Percentiles rank a stretch among this genome's conserved stretches.
Conservation (phyloP, 2,797 vertebrate genomes). For the Fistularia commersonii region DNA sequence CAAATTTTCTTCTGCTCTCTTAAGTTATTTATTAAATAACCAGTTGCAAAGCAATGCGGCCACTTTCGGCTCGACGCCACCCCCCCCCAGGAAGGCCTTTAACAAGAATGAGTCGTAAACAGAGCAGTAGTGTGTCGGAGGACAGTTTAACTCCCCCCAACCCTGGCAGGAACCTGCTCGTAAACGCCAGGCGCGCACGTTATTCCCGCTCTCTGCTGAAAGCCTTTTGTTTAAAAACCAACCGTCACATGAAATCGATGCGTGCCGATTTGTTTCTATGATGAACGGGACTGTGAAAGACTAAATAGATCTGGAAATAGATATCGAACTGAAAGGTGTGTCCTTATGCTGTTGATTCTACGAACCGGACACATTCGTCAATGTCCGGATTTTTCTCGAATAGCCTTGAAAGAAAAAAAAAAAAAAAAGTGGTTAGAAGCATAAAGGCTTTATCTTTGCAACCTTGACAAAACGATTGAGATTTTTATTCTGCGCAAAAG, state of each 20-base stretch:
- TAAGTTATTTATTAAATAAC: no score
- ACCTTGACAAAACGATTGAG: constrained; percentile 64
- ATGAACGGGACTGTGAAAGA: neutral
- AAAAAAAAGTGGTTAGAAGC: constrained; percentile 28
- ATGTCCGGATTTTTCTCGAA: constrained; percentile 31
- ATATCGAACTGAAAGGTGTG: no score
- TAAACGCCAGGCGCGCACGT: constrained; percentile 3
- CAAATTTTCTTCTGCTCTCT: no score
- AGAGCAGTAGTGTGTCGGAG: neutral
- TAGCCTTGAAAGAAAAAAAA: constrained; percentile 45
- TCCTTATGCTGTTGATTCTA: no score
- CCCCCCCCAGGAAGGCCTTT: constrained; percentile 10
- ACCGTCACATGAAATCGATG: no score
- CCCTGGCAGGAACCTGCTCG: no score
- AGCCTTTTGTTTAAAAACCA: constrained; percentile 6
- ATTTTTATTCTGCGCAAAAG: constrained; percentile 43
- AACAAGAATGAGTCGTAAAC: constrained; percentile 4
- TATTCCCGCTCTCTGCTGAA: constrained; percentile 23
- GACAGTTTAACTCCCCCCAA: constrained; percentile 22
- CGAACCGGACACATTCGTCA: neutral
- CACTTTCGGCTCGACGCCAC: no score
- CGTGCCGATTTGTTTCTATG: no score
- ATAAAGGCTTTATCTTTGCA: constrained; percentile 50
- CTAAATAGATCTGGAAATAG: neutral
- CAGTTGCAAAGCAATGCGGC: no score